Conservation (phyloP, 2,888 invertebrate species). For the Ophion ventricosus region DNA sequence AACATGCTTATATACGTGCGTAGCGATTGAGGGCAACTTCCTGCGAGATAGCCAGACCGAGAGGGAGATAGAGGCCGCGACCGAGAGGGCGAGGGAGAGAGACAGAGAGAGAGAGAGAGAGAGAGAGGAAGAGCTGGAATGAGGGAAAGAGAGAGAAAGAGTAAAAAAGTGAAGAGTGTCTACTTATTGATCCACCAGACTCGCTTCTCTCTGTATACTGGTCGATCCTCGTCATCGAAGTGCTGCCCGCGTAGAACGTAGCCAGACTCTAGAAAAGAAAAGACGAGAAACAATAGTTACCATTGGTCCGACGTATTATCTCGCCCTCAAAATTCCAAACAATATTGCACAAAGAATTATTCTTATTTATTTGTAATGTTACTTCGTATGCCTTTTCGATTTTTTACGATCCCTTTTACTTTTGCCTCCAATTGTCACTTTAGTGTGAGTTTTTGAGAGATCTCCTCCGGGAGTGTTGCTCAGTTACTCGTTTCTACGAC, state of each 20-base stretch:
- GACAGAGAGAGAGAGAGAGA: slow-evolving; percentile 43
- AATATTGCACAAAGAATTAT: neutral
- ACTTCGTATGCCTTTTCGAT: neutral
- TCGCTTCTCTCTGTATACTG: slow-evolving; percentile 36
- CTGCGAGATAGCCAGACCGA: slow-evolving; percentile 38
- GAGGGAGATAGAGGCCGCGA: slow-evolving; percentile 17
- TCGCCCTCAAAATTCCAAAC: neutral
- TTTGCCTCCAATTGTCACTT: neutral
- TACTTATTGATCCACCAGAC: slow-evolving; percentile 66
- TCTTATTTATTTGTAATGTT: neutral
- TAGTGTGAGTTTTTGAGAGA: neutral
- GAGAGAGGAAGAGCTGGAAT: slow-evolving; percentile 11
- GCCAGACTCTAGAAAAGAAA: slow-evolving; percentile 6
- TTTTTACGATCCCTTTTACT: neutral
- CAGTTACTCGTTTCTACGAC: neutral
- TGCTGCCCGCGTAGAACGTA: slow-evolving; percentile 32
- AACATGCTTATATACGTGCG: slow-evolving; percentile 23
- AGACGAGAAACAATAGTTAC: slow-evolving; percentile 1
- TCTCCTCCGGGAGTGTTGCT: too few species aligned
- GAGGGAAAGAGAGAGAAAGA: slow-evolving; percentile 21
- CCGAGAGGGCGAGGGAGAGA: slow-evolving; percentile 10
- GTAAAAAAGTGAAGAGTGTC: slow-evolving; percentile 60
- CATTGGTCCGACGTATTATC: neutral
- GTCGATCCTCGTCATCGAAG: slow-evolving; percentile 64
- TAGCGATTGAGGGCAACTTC: slow-evolving; percentile 29